Base-by-base conservation (phyloP, 2,113 vertebrate species). In the Cryptotis parvus region DNA sequence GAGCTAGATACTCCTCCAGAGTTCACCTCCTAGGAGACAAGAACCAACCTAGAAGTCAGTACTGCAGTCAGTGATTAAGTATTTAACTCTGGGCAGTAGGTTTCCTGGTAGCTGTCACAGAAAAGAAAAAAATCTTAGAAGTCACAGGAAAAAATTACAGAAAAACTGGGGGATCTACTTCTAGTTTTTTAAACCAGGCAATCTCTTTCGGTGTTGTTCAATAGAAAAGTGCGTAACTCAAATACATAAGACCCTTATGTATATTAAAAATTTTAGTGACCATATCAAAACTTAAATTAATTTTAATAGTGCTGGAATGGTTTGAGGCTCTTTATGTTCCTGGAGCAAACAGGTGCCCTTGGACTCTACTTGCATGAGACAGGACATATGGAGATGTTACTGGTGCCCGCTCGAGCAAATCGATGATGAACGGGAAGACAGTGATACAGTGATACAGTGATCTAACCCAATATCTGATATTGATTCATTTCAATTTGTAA, bases 221-320 rank as follows among this genome's bases (percentile, higher is more conserved):
- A 39, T 0, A 79, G 35, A 91, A 66, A 89, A 14, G 29, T 15
- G 55, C 3, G 14, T 68, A n/a, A 92, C 33, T 27, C 70, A 88
- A 39, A 77, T 77, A 70, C 49, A 14, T 76, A 63, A 88, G 39
- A 16, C 12, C 43, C 66, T 86, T 31, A 70, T 33, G 39, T 15
- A 82, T 66, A 45, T 91, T 84, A 65, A 49, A 74, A 31, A 63
- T 45, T 79, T 74, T 72, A 63, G 41, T 45, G n/a, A 11, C 31
- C 58, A 73, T 9, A 61, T n/a, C n/a, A n/a, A n/a, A n/a, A n/a
- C n/a, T 79, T 73, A 35, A 33, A 39, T 63, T 83, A 52, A 75
- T 75, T 93, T 87, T 24, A 87, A 27, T 9, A 80, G 41, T 69
- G 43, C 43, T n/a, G n/a, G n/a, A n/a, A n/a, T n/a, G n/a, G n/a